Percentiles rank a stretch among this genome's conserved stretches.
Conservation (phyloP, 1,140 invertebrate genomes). For the Diorhabda carinulata region DNA sequence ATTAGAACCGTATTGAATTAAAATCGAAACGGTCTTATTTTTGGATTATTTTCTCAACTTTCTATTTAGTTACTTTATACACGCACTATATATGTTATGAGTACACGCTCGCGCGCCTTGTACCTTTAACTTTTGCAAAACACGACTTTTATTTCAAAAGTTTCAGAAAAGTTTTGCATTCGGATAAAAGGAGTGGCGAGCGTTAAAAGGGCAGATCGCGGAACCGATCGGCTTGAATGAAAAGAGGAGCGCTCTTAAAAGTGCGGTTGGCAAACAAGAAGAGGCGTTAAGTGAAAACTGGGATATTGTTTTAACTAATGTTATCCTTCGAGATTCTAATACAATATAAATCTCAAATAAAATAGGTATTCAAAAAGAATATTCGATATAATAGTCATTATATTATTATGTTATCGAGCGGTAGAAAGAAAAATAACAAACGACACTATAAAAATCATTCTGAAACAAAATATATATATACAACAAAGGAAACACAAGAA, state of each 20-base stretch:
- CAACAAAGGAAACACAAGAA: too few relatives aligned
- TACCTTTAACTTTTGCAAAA: slow-evolving; percentile 18
- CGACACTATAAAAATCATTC: too few relatives aligned
- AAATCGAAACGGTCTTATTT: too few relatives aligned
- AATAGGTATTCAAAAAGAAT: too few relatives aligned
- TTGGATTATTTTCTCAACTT: too few relatives aligned
- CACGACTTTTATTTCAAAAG: slow-evolving; percentile 22
- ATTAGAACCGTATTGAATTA: too few relatives aligned
- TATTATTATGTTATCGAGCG: too few relatives aligned
- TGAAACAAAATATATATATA: too few relatives aligned
- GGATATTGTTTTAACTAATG: slow-evolving; percentile 9
- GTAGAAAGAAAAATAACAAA: too few relatives aligned
- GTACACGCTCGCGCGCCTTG: not conserved
- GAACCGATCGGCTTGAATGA: slow-evolving; percentile 5
- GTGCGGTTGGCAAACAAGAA: slow-evolving; percentile 15
- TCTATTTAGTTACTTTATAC: too few relatives aligned
- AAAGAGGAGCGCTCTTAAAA: slow-evolving; percentile 14
- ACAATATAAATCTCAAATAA: too few relatives aligned
- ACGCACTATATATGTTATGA: not conserved
- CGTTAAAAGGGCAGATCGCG: not conserved
- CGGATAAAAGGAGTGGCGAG: slow-evolving; percentile 8
- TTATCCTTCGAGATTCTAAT: not conserved
- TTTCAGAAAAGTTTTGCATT: slow-evolving; percentile 14
- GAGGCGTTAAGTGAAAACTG: slow-evolving; percentile 14
- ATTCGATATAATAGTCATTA: too few relatives aligned